Evolutionary conservation across 2,888 invertebrate species (phyloP).

Genomic region (Dioctria rufipes): DNA sequence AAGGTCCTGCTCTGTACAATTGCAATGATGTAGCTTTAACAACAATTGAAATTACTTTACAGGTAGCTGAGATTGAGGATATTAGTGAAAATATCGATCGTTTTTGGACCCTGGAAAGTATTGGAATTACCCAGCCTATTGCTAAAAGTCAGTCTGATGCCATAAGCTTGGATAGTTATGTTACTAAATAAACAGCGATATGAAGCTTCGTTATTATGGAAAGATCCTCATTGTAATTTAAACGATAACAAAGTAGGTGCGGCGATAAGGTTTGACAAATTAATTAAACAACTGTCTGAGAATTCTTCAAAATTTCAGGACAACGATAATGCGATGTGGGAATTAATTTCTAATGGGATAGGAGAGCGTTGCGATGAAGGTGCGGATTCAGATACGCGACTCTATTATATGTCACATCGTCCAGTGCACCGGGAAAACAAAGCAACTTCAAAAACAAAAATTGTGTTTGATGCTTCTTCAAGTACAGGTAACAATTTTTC

Average conservation of each 20-base stretch:
- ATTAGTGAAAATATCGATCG: neutral
- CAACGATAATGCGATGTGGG: neutral
- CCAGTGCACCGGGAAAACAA: neutral
- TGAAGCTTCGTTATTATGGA: constrained; percentile 14
- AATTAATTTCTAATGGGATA: neutral
- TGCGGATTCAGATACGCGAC: no score
- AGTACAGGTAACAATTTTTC: neutral
- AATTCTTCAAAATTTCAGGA: neutral
- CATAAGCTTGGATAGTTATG: no score
- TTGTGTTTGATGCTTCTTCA: neutral
- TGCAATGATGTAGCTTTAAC: no score
- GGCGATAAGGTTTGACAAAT: neutral
- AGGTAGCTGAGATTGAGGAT: no score
- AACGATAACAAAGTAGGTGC: constrained; percentile 2
- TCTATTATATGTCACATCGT: constrained; percentile 15
- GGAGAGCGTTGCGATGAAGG: neutral
- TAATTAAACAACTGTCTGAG: neutral
- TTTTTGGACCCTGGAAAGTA: constrained; percentile 6
- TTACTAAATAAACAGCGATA: no score
- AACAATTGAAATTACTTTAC: no score
- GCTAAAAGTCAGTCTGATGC: no score
- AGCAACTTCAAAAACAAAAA: neutral
- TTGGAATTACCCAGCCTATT: no score
- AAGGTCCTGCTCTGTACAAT: no score
- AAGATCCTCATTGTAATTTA: neutral